A percentile compares a stretch with the other conserved stretches of the same genome.
These are phyloP conservation scores for Entelurus aequoreus DNA, from an alignment of 2,113 vertebrate genomes.

Conservation along the genomic window DNA sequence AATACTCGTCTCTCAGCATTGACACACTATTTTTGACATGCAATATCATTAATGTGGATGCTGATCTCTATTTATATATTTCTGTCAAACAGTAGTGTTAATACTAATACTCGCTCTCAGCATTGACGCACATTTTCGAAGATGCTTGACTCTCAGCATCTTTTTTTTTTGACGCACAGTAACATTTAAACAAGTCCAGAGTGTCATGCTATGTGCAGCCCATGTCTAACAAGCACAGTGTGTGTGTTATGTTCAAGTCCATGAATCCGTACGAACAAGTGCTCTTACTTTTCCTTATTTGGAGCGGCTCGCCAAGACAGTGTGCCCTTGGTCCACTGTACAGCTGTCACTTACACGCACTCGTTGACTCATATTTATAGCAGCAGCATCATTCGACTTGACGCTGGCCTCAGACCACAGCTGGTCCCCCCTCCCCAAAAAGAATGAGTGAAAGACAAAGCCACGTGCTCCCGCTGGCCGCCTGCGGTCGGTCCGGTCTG, in stretches of 20 bases:
- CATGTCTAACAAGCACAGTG: constrained; percentile 1
- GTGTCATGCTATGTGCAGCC: not conserved
- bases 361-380: constrained; percentile 75
- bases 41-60: not conserved
- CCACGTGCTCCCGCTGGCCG: constrained; percentile 63
- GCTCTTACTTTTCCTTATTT: constrained; percentile 62
- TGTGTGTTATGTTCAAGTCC: constrained; percentile 18
- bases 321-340: constrained; percentile 68
- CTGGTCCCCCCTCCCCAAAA: constrained; percentile 61
- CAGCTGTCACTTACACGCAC: constrained; percentile 75
- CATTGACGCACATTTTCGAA: not conserved
- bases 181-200: not conserved
- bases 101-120: not conserved
- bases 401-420: constrained; percentile 71
- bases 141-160: no score
- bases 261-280: constrained; percentile 53
- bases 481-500: constrained; percentile 63
- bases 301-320: constrained; percentile 58
- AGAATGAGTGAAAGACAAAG: constrained; percentile 74
- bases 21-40: not conserved
- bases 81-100: not conserved
- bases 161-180: not conserved
- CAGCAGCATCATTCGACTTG: constrained; percentile 67
- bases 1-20: not conserved
- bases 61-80: not conserved